phyloP scores from a whole-genome alignment of 2,888 invertebrate species.

The Ichneumoninae sp. region DNA sequence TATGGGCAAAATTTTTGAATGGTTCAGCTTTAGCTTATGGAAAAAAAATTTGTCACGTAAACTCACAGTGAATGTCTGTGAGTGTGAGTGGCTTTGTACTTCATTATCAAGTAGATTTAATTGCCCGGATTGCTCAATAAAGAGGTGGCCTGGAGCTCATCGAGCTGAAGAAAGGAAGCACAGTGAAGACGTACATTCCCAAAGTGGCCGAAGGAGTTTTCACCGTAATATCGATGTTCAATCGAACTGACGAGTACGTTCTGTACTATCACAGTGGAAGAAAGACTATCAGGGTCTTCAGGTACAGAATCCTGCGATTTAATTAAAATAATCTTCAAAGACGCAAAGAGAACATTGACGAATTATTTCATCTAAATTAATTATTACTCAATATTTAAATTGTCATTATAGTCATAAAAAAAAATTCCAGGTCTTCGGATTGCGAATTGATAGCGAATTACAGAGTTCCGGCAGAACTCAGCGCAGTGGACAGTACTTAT shows the following conservation, averaged over 20 bases:
- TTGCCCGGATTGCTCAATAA: constrained; percentile 10
- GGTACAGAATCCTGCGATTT: constrained; percentile 84
- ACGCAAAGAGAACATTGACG: background rate
- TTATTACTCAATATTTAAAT: too few relatives aligned
- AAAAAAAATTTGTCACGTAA: too few relatives aligned
- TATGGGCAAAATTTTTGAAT: too few relatives aligned
- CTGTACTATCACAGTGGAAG: constrained; percentile 98
- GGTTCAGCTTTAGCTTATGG: too few relatives aligned
- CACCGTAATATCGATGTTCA: constrained; percentile 97
- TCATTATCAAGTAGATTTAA: background rate
- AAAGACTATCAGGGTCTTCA: constrained; percentile 96
- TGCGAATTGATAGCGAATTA: constrained; percentile 97
- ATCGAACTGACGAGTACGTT: constrained; percentile 96
- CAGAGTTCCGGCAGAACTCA: constrained; percentile 94
- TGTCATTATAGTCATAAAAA: too few relatives aligned
- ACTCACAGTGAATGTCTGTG: background rate
- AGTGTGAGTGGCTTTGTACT: background rate
- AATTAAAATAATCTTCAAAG: background rate
- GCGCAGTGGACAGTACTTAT: constrained; percentile 93
- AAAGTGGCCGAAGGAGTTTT: constrained; percentile 98
- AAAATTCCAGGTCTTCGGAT: constrained; percentile 89
- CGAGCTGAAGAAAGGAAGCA: constrained; percentile 95
- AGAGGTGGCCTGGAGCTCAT: constrained; percentile 97
- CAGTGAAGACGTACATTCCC: constrained; percentile 95
- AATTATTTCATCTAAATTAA: background rate